These are phyloP conservation scores for Clytia hemisphaerica DNA, from an alignment of 30 jellyfish, hydroid and myxozoan species.

Conservation along the genomic window DNA sequence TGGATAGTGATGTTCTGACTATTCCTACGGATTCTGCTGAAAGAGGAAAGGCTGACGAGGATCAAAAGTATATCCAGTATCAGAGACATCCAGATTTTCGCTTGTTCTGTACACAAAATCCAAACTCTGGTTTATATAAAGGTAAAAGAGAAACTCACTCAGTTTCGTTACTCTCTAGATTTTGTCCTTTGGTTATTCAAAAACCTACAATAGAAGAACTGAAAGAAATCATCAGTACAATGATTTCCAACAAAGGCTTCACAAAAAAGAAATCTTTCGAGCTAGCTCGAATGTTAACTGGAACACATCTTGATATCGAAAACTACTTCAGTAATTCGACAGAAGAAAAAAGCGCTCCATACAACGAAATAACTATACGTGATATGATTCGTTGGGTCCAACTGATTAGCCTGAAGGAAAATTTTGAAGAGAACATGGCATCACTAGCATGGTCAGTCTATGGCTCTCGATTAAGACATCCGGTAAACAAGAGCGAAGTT, in stretches of 20 bases:
- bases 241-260: background rate
- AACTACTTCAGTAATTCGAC: background rate
- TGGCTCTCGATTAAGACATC: background rate
- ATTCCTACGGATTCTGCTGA: conserved; percentile 9
- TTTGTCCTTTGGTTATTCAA: background rate
- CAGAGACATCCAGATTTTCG: conserved; percentile 7
- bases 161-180: background rate
- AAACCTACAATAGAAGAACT: background rate
- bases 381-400: background rate
- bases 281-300: background rate
- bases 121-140: conserved; percentile 1
- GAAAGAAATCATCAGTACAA: background rate
- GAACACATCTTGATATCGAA: background rate
- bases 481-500: too few relatives aligned
- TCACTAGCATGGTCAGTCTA: background rate
- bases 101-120: conserved; percentile 6
- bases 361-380: background rate
- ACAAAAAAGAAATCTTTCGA: background rate
- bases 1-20: background rate
- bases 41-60: background rate
- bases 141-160: conserved; percentile 7
- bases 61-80: background rate
- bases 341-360: background rate
- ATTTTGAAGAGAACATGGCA: too few relatives aligned
- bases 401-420: background rate